Evolutionary conservation across 1,140 invertebrate species (phyloP).

Genomic region (Drosophila prosaltans): DNA sequence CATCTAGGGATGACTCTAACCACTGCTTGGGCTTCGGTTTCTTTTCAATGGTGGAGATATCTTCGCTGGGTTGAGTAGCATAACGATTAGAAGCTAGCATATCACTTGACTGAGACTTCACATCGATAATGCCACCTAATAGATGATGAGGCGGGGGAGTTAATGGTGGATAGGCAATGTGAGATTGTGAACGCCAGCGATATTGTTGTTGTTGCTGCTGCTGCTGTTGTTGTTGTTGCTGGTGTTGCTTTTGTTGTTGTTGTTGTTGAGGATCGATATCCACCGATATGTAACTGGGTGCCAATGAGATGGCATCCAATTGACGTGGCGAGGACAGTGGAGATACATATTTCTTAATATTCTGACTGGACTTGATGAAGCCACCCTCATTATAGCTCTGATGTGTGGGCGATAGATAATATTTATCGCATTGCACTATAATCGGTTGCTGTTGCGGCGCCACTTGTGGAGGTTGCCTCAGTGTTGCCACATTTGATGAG

Average conservation of each 20-base stretch:
- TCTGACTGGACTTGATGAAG: conserved; percentile 80
- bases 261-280: conserved; percentile 47
- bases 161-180: conserved; percentile 55
- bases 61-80: conserved; percentile 54
- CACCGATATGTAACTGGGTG: conserved; percentile 74
- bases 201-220: conserved; percentile 43
- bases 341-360: conserved; percentile 78
- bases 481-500: conserved; percentile 77
- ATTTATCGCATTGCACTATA: conserved; percentile 79
- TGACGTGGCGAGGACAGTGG: conserved; percentile 69
- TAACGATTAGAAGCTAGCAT: conserved; percentile 69
- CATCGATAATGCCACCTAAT: conserved; percentile 42
- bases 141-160: conserved; percentile 47
- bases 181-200: conserved; percentile 76
- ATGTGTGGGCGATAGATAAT: conserved; percentile 78
- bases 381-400: conserved; percentile 76
- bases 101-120: conserved; percentile 73
- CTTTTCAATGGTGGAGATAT: conserved; percentile 71
- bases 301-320: conserved; percentile 73
- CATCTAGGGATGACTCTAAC: conserved; percentile 84
- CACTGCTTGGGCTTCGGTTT: conserved; percentile 83
- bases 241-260: conserved; percentile 28
- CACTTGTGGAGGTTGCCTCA: conserved; percentile 70
- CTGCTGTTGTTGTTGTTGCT: conserved; percentile 28
- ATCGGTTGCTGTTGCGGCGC: conserved; percentile 75